Evolutionary conservation across 1,140 invertebrate species (phyloP).

Genomic region (Drosophila melanogaster): Release_6_plus_ISO1_MT NT_037436.4:8159501-8160000

Average conservation of each 20-base stretch:
- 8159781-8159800: not conserved
- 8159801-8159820: not conserved
- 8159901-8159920: not conserved
- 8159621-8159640: not conserved
- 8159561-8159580: not conserved
- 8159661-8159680: not conserved
- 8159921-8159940: not conserved
- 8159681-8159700: not conserved
- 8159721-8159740: not conserved
- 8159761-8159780: not conserved
- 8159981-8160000: not conserved
- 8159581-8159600: not conserved
- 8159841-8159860: not conserved
- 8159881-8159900: not conserved
- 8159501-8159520: not conserved
- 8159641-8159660: too few species aligned
- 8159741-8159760: not conserved
- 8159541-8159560: not conserved
- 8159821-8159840: not conserved
- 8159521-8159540: not conserved
- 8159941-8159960: not conserved
- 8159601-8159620: not conserved
- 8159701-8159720: not conserved
- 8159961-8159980: not conserved
- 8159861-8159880: not conserved